Conservation (phyloP, 2,797 vertebrate species). For the Rhadinocentrus ornatus region DNA sequence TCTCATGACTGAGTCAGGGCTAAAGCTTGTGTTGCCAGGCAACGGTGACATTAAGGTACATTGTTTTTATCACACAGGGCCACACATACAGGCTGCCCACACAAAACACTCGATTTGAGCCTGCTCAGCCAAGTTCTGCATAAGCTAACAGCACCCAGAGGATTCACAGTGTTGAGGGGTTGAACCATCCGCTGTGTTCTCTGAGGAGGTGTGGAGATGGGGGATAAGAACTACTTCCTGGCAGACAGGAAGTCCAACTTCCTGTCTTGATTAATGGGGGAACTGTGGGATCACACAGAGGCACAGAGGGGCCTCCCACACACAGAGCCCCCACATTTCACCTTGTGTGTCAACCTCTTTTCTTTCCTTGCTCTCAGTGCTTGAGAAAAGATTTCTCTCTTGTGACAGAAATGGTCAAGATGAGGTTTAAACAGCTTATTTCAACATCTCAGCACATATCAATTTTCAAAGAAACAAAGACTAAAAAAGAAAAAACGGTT, state of each 20-base stretch:
- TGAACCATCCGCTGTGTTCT: slow-evolving; percentile 44
- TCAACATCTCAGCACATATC: slow-evolving; percentile 16
- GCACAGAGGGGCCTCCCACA: slow-evolving; percentile 62
- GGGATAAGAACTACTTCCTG: slow-evolving; percentile 66
- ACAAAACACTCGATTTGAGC: slow-evolving; percentile 49
- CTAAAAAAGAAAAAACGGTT: slow-evolving; percentile 10
- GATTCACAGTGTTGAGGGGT: slow-evolving; percentile 61
- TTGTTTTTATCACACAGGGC: slow-evolving; percentile 67
- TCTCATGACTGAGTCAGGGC: slow-evolving; percentile 40
- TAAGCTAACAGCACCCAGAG: slow-evolving; percentile 62
- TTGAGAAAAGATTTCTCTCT: slow-evolving; percentile 14
- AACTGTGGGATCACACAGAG: slow-evolving; percentile 58
- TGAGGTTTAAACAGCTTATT: slow-evolving; percentile 27
- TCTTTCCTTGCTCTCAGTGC: slow-evolving; percentile 14
- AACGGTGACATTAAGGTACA: slow-evolving; percentile 72
- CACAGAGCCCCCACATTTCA: slow-evolving; percentile 62
- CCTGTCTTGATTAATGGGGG: slow-evolving; percentile 79
- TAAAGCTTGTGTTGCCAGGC: slow-evolving; percentile 75
- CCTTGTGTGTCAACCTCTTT: slow-evolving; percentile 36
- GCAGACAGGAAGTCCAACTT: slow-evolving; percentile 80
- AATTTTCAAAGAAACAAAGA: slow-evolving; percentile 1
- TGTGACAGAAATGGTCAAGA: slow-evolving; percentile 17
- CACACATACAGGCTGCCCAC: slow-evolving; percentile 66
- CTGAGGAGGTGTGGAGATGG: slow-evolving; percentile 10
- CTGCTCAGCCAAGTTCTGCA: slow-evolving; percentile 49